These are phyloP conservation scores for Vicugna pacos DNA, from an alignment of 2,113 vertebrate species.

Conservation along the genomic window DNA sequence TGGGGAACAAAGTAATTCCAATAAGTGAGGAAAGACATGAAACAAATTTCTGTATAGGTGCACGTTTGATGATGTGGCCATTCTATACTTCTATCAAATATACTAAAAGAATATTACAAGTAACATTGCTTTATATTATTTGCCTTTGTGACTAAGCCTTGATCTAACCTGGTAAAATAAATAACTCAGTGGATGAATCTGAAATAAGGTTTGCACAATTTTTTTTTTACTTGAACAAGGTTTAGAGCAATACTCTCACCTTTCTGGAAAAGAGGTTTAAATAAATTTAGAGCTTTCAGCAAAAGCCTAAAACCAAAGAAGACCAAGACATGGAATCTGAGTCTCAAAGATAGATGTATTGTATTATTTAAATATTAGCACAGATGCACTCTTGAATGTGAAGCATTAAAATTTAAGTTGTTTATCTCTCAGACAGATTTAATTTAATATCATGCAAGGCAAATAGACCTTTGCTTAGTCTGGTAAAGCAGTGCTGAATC, in stretches of 20 bases:
- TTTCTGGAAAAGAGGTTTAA: slow-evolving; percentile 45
- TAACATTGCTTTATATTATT: background rate
- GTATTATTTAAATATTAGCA: slow-evolving; percentile 73
- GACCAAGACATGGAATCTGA: slow-evolving; percentile 51
- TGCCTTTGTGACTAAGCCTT: slow-evolving; percentile 47
- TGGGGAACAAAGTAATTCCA: background rate
- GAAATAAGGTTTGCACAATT: background rate
- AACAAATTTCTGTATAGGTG: background rate
- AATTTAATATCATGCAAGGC: slow-evolving; percentile 70
- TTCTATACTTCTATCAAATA: background rate
- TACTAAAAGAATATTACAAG: background rate
- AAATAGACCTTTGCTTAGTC: slow-evolving; percentile 60
- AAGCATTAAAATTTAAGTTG: slow-evolving; percentile 70
- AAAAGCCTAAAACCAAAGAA: slow-evolving; percentile 60
- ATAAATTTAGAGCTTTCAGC: slow-evolving; percentile 47
- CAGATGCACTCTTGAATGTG: slow-evolving; percentile 43
- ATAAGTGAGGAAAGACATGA: background rate
- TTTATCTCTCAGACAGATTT: slow-evolving; percentile 69
- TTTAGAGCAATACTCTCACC: slow-evolving; percentile 29
- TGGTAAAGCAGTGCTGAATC: slow-evolving; percentile 52
- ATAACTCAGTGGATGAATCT: slow-evolving; percentile 32
- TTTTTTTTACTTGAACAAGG: background rate
- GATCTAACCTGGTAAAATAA: slow-evolving; percentile 34
- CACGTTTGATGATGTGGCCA: background rate
- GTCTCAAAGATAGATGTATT: slow-evolving; percentile 34